phyloP scores from a whole-genome alignment of 2,113 vertebrate species.

The Paradisaea rubra region DNA sequence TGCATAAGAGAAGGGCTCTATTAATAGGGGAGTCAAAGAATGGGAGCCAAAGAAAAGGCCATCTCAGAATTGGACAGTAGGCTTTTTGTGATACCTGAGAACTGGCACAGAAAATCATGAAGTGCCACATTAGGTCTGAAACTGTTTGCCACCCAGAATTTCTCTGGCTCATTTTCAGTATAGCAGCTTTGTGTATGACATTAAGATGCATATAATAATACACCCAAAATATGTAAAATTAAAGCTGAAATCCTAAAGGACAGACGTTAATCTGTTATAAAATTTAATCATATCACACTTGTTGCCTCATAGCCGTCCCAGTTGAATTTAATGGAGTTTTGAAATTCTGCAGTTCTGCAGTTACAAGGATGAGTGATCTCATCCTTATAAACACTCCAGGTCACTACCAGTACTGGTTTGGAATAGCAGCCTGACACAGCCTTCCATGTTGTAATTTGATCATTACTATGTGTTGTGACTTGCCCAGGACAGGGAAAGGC shows the following conservation, averaged over 20 bases:
- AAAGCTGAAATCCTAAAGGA: not conserved
- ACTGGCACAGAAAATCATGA: not conserved
- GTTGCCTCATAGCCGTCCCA: not conserved
- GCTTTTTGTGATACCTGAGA: not conserved
- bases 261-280: not conserved
- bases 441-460: not conserved
- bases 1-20: not conserved
- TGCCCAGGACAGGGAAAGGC: conserved; percentile 82
- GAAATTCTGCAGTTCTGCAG: not conserved
- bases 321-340: not conserved
- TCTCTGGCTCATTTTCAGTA: not conserved
- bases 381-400: no score
- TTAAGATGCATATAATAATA: not conserved
- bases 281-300: not conserved
- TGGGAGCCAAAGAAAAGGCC: not conserved
- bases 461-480: not conserved
- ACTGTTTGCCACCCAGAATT: not conserved
- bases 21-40: not conserved
- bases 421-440: not conserved
- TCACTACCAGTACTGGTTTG: not conserved
- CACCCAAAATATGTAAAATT: not conserved
- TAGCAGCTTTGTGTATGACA: not conserved
- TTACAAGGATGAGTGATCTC: no score
- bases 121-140: not conserved
- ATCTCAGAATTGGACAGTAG: not conserved